These are phyloP conservation scores for Drosophila parabipectinata DNA, from an alignment of 1,140 invertebrate genomes.

Conservation along the genomic window DNA sequence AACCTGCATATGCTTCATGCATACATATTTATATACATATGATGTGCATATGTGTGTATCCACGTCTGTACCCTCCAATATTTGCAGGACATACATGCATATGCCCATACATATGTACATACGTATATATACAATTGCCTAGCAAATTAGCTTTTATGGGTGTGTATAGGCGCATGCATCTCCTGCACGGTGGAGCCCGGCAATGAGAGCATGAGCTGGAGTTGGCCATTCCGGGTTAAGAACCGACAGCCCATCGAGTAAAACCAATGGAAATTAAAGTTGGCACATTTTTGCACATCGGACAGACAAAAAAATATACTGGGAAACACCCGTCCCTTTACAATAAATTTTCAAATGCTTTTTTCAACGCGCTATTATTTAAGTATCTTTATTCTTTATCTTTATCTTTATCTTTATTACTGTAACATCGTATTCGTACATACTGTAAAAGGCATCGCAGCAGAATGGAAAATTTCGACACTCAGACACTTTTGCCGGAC, in stretches of 20 bases:
- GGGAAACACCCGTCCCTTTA: not conserved
- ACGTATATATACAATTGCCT: conserved; percentile 15
- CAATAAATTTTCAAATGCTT: not conserved
- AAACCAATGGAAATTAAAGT: conserved; percentile 59
- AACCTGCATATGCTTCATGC: conserved; percentile 6
- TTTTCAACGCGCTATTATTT: not conserved
- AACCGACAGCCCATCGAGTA: conserved; percentile 33
- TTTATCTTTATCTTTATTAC: no score
- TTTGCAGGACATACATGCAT: conserved; percentile 30
- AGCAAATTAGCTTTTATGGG: conserved; percentile 61
- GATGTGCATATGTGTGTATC: conserved; percentile 34
- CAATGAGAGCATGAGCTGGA: conserved; percentile 28
- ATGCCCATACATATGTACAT: not conserved
- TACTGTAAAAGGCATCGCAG: no score
- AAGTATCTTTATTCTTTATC: no score
- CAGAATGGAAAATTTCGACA: no score
- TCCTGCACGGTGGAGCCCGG: not conserved
- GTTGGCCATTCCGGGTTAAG: not conserved
- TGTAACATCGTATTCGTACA: no score
- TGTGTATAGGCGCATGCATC: conserved; percentile 24
- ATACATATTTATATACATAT: conserved; percentile 43
- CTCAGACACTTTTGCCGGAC: no score
- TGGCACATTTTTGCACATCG: conserved; percentile 55
- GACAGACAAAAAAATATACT: conserved; percentile 1
- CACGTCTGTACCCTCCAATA: conserved; percentile 19